phyloP scores from a whole-genome alignment of 2,888 invertebrate genomes.

The Drosophila barbarae region DNA sequence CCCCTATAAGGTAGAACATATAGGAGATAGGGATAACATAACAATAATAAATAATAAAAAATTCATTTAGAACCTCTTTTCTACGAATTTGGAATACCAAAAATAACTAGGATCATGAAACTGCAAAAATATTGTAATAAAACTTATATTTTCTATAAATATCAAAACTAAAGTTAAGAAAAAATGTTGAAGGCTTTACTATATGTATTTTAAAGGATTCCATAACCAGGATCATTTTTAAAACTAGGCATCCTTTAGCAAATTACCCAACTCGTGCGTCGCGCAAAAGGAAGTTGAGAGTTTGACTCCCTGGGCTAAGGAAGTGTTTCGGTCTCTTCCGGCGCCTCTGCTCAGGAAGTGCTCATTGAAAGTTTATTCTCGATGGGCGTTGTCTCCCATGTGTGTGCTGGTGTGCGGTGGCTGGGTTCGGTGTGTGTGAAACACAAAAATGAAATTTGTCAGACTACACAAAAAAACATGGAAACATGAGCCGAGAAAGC shows the following conservation, averaged over 20 bases:
- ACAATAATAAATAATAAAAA: neutral
- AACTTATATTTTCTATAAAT: neutral
- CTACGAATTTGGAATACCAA: no score
- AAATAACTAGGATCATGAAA: neutral
- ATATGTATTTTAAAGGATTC: neutral
- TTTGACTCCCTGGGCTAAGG: conserved; percentile 31
- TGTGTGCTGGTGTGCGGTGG: neutral
- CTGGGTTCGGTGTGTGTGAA: conserved; percentile 1
- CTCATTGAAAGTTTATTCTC: conserved; percentile 63
- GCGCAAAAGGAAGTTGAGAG: neutral
- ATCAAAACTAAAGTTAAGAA: neutral
- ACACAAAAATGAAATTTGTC: conserved; percentile 13
- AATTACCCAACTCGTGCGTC: neutral
- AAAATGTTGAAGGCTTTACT: neutral
- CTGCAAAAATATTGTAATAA: neutral
- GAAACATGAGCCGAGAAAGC: conserved; percentile 4
- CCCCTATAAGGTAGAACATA: no score
- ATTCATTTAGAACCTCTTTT: neutral
- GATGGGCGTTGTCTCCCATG: conserved; percentile 38
- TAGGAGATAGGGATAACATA: no score
- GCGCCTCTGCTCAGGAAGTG: conserved; percentile 47
- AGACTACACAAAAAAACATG: neutral
- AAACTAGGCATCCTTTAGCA: neutral
- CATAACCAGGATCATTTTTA: neutral
- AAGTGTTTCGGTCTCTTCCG: conserved; percentile 40